phyloP scores from a whole-genome alignment of 2,113 vertebrate species.

The Camelus dromedarius region DNA sequence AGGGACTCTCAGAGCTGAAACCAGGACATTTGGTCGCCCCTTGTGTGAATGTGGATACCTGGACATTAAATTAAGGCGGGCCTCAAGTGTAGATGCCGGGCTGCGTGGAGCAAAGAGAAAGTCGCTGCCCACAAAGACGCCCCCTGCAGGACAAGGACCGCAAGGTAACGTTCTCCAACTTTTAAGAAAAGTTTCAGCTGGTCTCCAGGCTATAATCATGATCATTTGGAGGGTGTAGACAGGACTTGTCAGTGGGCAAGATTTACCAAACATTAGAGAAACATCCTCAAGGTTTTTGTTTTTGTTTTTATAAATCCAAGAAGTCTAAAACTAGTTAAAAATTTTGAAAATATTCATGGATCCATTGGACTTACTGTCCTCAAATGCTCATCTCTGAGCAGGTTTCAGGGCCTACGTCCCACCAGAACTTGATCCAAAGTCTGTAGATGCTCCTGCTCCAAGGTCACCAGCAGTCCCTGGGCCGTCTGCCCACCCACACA shows the following conservation, averaged over 20 bases:
- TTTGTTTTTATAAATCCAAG: background rate
- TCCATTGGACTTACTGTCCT: background rate
- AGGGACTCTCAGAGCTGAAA: background rate
- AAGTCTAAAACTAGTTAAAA: background rate
- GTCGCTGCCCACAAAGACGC: accelerated
- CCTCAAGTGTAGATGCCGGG: background rate
- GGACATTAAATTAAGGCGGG: accelerated
- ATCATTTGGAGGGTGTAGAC: too few species aligned
- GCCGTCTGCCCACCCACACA: background rate
- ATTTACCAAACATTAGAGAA: background rate
- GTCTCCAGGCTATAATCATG: background rate
- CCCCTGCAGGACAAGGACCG: background rate
- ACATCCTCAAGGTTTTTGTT: background rate
- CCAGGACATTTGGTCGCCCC: too few species aligned
- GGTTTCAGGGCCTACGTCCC: background rate
- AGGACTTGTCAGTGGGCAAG: background rate
- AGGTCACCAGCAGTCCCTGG: background rate
- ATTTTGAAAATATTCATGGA: background rate
- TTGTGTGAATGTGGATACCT: background rate
- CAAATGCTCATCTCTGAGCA: background rate
- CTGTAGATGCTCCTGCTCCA: background rate
- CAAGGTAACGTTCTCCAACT: background rate
- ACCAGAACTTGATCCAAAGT: background rate
- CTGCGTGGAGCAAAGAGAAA: accelerated
- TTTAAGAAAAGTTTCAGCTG: background rate